Conservation (phyloP, 1,140 invertebrate species). For the Drosophila nikananu region DNA sequence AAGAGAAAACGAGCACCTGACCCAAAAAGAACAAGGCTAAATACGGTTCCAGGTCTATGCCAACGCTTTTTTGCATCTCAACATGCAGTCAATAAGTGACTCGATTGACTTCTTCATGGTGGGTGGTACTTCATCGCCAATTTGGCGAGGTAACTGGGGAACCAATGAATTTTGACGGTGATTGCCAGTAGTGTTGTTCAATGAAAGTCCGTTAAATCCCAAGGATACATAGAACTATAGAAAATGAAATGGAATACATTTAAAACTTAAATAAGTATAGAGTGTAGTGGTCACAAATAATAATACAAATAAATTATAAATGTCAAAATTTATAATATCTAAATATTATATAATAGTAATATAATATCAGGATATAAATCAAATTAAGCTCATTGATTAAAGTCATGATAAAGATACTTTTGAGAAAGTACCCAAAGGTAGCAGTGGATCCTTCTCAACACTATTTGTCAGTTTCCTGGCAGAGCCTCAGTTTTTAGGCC, state of each 20-base stretch:
- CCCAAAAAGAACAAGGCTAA: conserved; percentile 18
- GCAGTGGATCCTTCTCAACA: neutral
- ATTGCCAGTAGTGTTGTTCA: conserved; percentile 28
- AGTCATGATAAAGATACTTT: too few relatives aligned
- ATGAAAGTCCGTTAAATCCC: too few relatives aligned
- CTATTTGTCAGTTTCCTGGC: conserved; percentile 2
- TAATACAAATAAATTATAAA: neutral
- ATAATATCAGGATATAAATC: neutral
- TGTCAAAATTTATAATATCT: neutral
- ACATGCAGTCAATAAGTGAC: conserved; percentile 60
- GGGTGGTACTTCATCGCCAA: conserved; percentile 45
- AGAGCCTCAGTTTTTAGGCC: conserved; percentile 9
- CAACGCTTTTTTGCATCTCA: conserved; percentile 61
- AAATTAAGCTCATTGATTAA: too few relatives aligned
- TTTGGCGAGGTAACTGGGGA: conserved; percentile 24
- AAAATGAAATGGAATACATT: neutral
- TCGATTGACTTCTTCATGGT: conserved; percentile 77
- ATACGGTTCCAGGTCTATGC: conserved; percentile 16
- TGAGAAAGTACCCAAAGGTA: neutral
- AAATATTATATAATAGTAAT: neutral
- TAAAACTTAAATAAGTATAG: neutral
- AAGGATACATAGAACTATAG: neutral
- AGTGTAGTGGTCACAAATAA: neutral
- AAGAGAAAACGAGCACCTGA: conserved; percentile 10
- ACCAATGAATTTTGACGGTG: conserved; percentile 44